Evolutionary conservation across 2,113 vertebrate genomes (phyloP).

Genomic region (Galemys pyrenaicus): DNA sequence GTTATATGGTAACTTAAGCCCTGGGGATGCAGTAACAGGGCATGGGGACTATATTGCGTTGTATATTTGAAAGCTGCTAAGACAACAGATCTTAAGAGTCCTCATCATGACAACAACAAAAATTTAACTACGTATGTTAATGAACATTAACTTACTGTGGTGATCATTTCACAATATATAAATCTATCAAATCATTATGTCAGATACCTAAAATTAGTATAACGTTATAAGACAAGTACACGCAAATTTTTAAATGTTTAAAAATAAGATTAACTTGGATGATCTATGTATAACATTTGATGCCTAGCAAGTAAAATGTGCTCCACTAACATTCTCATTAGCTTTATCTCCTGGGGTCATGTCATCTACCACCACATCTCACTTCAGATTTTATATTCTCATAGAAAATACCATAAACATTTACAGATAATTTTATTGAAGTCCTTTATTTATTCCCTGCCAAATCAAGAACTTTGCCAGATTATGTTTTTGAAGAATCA

Average conservation of each 20-base stretch:
- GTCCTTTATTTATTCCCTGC: neutral
- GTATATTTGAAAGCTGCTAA: too few relatives aligned
- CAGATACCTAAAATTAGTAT: neutral
- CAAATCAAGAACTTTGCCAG: neutral
- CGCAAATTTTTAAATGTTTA: neutral
- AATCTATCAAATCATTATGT: neutral
- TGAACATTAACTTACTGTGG: neutral
- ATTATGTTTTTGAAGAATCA: neutral
- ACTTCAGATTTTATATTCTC: neutral
- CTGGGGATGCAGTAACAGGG: neutral
- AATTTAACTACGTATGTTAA: neutral
- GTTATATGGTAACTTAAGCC: neutral
- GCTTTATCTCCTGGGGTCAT: neutral
- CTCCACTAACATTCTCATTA: neutral
- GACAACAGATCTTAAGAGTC: neutral
- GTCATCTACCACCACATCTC: neutral
- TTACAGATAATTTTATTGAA: constrained; percentile 22
- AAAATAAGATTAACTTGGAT: neutral
- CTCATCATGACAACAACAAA: neutral
- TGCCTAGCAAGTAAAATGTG: neutral
- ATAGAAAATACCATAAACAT: neutral
- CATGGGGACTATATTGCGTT: neutral
- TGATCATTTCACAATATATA: neutral
- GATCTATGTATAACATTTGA: neutral
- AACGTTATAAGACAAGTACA: neutral